Percentiles rank a stretch among this genome's conserved stretches.
Evolutionary conservation across 2,797 vertebrate genomes (phyloP).

Genomic region (Anabas testudineus): DNA sequence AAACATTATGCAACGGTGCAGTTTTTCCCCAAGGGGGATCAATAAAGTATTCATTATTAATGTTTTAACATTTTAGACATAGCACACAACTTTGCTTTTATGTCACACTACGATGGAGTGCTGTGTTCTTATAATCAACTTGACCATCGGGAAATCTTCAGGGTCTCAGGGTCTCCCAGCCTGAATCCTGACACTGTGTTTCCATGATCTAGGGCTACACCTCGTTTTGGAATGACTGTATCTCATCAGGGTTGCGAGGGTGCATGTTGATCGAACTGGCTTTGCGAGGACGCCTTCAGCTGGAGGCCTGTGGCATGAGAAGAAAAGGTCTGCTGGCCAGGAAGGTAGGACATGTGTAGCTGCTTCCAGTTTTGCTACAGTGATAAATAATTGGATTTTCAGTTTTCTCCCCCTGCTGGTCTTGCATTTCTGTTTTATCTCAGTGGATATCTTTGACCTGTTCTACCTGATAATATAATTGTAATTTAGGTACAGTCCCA

Average conservation of each 20-base stretch:
- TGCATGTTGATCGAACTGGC: constrained; percentile 97
- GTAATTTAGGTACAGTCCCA: not conserved
- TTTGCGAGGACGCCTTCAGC: constrained; percentile 91
- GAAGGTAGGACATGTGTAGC: constrained; percentile 83
- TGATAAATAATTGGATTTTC: not conserved
- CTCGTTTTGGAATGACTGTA: constrained; percentile 99
- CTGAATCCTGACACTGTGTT: constrained; percentile 14
- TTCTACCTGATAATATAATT: too few relatives aligned
- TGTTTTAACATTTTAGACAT: too few relatives aligned
- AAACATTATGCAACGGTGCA: too few relatives aligned
- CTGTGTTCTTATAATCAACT: not conserved
- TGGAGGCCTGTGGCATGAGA: constrained; percentile 95
- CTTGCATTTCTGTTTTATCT: too few relatives aligned
- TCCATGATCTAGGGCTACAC: constrained; percentile 91
- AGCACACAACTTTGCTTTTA: not conserved
- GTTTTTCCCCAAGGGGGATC: too few relatives aligned
- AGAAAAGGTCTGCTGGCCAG: constrained; percentile 94
- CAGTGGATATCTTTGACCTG: too few relatives aligned
- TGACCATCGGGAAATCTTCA: not conserved
- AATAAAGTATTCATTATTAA: too few relatives aligned
- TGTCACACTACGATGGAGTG: not conserved
- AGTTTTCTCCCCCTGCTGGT: too few relatives aligned
- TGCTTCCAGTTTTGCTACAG: not conserved
- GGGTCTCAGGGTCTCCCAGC: not conserved
- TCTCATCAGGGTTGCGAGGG: constrained; percentile 95